These are phyloP conservation scores for Leptinotarsa texana DNA, from an alignment of 1,140 invertebrate genomes.

Conservation along the genomic window DNA sequence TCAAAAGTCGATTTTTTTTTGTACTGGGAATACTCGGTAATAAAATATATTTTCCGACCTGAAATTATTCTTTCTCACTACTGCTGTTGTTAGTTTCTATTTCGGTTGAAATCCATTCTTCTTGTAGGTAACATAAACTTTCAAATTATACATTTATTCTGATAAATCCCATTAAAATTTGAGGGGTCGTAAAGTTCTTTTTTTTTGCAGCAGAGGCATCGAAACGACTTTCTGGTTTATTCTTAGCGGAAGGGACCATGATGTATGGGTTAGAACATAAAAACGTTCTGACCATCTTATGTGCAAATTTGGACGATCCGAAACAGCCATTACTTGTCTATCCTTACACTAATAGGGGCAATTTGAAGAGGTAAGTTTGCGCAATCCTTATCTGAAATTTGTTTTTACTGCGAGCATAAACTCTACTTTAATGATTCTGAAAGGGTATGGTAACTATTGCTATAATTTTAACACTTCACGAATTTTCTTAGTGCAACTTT, in stretches of 20 bases:
- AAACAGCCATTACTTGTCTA: conserved; percentile 81
- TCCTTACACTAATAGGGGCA: conserved; percentile 77
- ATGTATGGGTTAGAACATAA: conserved; percentile 80
- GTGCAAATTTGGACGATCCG: conserved; percentile 76
- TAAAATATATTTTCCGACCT: neutral
- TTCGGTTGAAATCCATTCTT: neutral
- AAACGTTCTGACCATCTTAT: conserved; percentile 81
- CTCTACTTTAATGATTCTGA: too few species aligned
- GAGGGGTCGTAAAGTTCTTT: conserved; percentile 27
- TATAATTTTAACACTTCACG: conserved; percentile 53
- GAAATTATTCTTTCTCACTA: neutral
- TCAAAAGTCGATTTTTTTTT: too few species aligned
- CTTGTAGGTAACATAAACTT: neutral
- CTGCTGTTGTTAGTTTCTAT: neutral
- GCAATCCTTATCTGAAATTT: conserved; percentile 7
- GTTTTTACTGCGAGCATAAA: conserved; percentile 17
- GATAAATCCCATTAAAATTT: conserved; percentile 22
- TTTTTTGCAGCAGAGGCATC: conserved; percentile 76
- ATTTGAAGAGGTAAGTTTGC: conserved; percentile 77
- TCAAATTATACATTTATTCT: conserved; percentile 9
- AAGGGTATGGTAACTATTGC: too few species aligned
- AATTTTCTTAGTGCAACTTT: too few species aligned
- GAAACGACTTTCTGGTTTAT: conserved; percentile 76
- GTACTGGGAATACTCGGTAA: too few species aligned
- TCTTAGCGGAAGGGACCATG: conserved; percentile 82